These are phyloP conservation scores for Nycticorax nycticorax DNA, from an alignment of 2,113 vertebrate genomes.

Conservation along the genomic window DNA sequence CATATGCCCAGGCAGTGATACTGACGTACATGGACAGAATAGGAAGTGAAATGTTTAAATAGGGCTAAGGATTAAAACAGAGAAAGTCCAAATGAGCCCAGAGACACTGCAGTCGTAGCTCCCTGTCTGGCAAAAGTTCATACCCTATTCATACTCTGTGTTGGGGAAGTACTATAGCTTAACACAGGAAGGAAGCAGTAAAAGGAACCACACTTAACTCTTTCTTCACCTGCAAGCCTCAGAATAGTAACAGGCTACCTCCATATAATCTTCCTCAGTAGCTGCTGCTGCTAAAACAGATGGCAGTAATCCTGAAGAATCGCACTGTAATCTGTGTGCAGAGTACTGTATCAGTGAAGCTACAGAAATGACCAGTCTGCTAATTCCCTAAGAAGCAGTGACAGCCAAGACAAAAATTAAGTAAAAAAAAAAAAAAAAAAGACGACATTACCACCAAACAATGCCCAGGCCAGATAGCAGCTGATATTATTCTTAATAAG, in stretches of 20 bases:
- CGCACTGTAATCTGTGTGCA: neutral
- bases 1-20: neutral
- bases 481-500: neutral
- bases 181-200: neutral
- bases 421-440: neutral
- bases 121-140: neutral
- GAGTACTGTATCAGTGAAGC: neutral
- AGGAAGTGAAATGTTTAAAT: neutral
- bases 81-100: neutral
- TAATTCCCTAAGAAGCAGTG: neutral
- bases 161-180: neutral
- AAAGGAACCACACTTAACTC: neutral
- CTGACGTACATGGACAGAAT: rapidly evolving
- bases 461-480: neutral
- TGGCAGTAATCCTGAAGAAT: neutral
- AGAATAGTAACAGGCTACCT: neutral
- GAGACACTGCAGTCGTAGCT: neutral
- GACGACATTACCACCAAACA: neutral
- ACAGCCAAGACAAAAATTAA: neutral
- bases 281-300: neutral
- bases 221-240: neutral
- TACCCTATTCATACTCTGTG: neutral
- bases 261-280: neutral
- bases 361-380: neutral
- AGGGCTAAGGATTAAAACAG: neutral